These are phyloP conservation scores for Onychostoma macrolepis DNA, from an alignment of 2,113 vertebrate species.

Conservation along the genomic window DNA sequence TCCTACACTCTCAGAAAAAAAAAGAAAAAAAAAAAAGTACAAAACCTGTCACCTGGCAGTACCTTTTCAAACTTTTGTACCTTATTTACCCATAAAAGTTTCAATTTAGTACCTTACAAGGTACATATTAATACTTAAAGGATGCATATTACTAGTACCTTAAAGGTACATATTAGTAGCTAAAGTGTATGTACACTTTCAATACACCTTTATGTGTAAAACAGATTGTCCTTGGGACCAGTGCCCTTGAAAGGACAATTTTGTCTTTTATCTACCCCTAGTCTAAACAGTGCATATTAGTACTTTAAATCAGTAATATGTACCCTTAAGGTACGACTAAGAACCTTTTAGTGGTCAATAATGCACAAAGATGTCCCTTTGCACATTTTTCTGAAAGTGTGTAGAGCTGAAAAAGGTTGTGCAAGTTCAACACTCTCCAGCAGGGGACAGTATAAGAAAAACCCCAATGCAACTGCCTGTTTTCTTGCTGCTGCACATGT, in stretches of 20 bases:
- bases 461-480: neutral
- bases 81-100: neutral
- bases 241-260: no score
- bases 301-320: neutral
- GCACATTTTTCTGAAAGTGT: neutral
- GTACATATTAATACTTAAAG: neutral
- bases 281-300: neutral
- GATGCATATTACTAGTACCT: neutral
- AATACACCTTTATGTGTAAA: no score
- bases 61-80: neutral
- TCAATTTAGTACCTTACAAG: neutral
- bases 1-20: no score
- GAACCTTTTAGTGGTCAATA: no score
- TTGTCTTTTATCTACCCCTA: no score
- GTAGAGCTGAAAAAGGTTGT: neutral
- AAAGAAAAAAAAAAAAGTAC: no score
- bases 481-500: neutral
- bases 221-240: no score
- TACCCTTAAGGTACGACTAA: no score
- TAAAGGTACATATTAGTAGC: no score
- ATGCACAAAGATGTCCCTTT: no score
- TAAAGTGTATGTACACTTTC: no score
- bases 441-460: conserved; percentile 5
- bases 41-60: neutral
- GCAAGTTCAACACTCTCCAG: neutral